Base-by-base conservation (phyloP, 2,797 vertebrate genomes). In the Cottoperca gobio region DNA sequence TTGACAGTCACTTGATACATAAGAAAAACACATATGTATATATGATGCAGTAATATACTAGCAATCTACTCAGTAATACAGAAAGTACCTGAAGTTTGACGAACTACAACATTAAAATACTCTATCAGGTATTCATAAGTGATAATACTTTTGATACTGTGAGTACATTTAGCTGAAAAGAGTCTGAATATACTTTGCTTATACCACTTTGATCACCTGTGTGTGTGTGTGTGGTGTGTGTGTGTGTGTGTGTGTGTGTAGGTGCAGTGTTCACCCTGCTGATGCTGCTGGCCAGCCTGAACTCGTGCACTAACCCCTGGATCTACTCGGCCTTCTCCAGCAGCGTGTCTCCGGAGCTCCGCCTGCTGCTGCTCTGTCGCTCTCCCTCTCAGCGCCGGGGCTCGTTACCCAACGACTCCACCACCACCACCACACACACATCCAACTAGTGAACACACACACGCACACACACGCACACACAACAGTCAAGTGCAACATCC, bases 291-390 rank as follows among this genome's bases (percentile, higher is more conserved):
- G 96, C 95, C 88, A 96, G 95, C 77, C 94, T 97, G 42, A 97
- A 96, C 92, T 96, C 96, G 7, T 97, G 96, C 84, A 95, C 96
- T 78, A 97, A 96, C 86, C 96, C 96, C 46, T 97, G 96, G 96
- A 96, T 97, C 90, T 97, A 97, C 68, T 94, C 95, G 0, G 89
- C 94, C 53, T 97, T 97, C 90, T 96, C 96, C 92, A 96, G 93
- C 94, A 96, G 96, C 0, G 72, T 96, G 2, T 94, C 95, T 1
- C 91, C 80, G 0, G 95, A 96, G 87, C 91, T 97, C 14, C 89
- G 90, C 0, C 76, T 88, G 26, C 89, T 96, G 86, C 85, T 97
- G 43, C 94, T 93, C 81, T 95, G 94, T 59, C 62, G 83, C 17
- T 16, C 9, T 0, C 33, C 48, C 3, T 6, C 37, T 0, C 76